phyloP scores from a whole-genome alignment of 2,113 vertebrate species.

The Bubo bubo region DNA sequence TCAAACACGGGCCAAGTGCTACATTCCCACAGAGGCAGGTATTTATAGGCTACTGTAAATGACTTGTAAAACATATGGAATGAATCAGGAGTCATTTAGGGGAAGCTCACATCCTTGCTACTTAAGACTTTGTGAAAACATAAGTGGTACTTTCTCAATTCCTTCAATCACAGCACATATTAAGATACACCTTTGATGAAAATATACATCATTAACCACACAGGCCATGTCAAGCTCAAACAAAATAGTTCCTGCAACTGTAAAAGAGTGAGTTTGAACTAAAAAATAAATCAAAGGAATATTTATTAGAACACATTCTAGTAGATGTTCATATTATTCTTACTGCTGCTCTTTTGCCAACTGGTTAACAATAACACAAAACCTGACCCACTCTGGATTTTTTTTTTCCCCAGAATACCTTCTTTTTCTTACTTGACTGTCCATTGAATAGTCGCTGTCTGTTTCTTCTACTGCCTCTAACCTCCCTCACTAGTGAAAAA shows the following conservation, averaged over 20 bases:
- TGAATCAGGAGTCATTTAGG: background rate
- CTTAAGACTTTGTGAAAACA: background rate
- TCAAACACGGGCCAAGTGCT: background rate
- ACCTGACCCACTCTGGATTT: background rate
- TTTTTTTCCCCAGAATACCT: no score
- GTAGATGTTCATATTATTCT: background rate
- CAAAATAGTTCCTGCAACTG: background rate
- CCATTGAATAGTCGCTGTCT: background rate
- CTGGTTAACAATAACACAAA: background rate
- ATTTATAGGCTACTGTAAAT: background rate
- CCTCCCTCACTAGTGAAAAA: background rate
- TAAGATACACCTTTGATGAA: background rate
- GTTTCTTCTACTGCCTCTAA: background rate
- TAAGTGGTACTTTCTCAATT: background rate
- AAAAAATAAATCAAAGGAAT: conserved; percentile 31
- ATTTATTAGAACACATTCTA: background rate
- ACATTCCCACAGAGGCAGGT: background rate
- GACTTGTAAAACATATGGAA: background rate
- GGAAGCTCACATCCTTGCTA: background rate
- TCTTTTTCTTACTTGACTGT: background rate
- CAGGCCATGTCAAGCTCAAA: background rate
- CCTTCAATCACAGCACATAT: background rate
- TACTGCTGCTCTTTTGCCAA: background rate
- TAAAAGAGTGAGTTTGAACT: background rate
- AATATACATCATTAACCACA: background rate